Evolutionary conservation across 2,888 invertebrate genomes (phyloP), one percentile per base, ranked within the genome.

Genomic region (Drosophila falleni): DNA sequence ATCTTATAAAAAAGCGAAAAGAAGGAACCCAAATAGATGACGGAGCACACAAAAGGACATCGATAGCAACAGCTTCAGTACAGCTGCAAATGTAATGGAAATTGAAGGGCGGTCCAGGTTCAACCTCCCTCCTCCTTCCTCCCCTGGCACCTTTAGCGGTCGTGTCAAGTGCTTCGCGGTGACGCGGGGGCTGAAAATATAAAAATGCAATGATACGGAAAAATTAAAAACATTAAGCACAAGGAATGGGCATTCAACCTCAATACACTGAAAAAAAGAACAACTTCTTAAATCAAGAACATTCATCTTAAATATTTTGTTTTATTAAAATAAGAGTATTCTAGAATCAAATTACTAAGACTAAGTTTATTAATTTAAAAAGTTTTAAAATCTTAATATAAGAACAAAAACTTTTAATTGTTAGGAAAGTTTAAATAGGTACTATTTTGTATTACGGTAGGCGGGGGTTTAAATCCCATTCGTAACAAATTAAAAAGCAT

Each of bases 21-120:
- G 72, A 75, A 77, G 39, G 56, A 51, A 64, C 59, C 64, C 79
- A 73, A 76, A 79, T 77, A 88, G 83, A 81, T 85, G 79, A 85
- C 83, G 73, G 78, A 73, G 78, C 79, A 61, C 79, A 91, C 90
- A 90, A 90, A 90, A 90, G 89, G 90, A 91, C 91, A 90, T 90
- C 91, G 90, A 90, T 90, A 90, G 87, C 90, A 55, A 71, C 74
- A 76, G 74, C 71, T 49, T 13, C 33, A 53, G 41, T 73, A 53
- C 79, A 68, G 72, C 76, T 77, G 83, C 80, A 81, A 89, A 89
- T 86, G 90, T 72, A 88, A 80, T 82, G 84, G 82, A 90, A 87
- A 86, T 89, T 87, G 89, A 85, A 82, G 86, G 80, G 82, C 83
- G 70, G 75, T 71, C 74, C 75, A 60, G 39, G 51, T 51, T 61